Evolutionary conservation across 1,140 invertebrate genomes (phyloP).

Genomic region (Dinoponera quadriceps): DNA sequence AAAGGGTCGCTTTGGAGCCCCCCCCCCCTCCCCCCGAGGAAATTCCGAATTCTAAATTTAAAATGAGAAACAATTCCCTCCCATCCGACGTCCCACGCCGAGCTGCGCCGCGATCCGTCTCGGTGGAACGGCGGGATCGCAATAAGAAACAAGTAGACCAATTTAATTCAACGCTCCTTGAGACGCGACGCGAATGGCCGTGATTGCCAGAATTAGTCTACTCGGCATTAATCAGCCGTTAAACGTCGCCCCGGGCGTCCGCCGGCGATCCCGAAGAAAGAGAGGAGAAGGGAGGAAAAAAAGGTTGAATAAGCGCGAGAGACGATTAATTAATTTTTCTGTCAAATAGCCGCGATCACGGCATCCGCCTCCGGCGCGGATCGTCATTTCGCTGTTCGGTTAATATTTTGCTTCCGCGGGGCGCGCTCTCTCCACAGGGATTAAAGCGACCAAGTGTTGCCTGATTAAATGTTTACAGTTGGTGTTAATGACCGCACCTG

Average conservation of each 20-base stretch:
- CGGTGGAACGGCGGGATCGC: slow-evolving; percentile 25
- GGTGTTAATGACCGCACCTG: slow-evolving; percentile 54
- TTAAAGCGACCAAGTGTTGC: slow-evolving; percentile 53
- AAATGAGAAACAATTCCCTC: slow-evolving; percentile 51
- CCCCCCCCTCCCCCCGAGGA: too few relatives aligned
- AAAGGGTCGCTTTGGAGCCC: slow-evolving; percentile 35
- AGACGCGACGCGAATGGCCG: slow-evolving; percentile 38
- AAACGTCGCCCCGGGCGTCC: neutral
- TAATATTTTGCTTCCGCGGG: slow-evolving; percentile 38
- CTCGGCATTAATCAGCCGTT: slow-evolving; percentile 48
- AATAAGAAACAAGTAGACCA: slow-evolving; percentile 58
- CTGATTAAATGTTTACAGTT: slow-evolving; percentile 61
- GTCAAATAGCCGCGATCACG: slow-evolving; percentile 14
- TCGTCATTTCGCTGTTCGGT: slow-evolving; percentile 34
- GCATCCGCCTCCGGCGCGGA: neutral
- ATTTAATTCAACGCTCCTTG: slow-evolving; percentile 50
- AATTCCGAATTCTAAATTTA: slow-evolving; percentile 50
- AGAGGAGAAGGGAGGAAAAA: too few relatives aligned
- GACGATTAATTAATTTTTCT: slow-evolving; percentile 38
- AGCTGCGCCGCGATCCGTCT: slow-evolving; percentile 2
- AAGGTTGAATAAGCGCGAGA: too few relatives aligned
- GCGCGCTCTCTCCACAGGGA: neutral
- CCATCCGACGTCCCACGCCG: neutral
- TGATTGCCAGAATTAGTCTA: slow-evolving; percentile 46
- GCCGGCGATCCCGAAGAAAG: neutral